A percentile compares a stretch with the other conserved stretches of the same genome.
These are phyloP conservation scores for Drosophila mimetica DNA, from an alignment of 2,888 invertebrate species.

Conservation along the genomic window DNA sequence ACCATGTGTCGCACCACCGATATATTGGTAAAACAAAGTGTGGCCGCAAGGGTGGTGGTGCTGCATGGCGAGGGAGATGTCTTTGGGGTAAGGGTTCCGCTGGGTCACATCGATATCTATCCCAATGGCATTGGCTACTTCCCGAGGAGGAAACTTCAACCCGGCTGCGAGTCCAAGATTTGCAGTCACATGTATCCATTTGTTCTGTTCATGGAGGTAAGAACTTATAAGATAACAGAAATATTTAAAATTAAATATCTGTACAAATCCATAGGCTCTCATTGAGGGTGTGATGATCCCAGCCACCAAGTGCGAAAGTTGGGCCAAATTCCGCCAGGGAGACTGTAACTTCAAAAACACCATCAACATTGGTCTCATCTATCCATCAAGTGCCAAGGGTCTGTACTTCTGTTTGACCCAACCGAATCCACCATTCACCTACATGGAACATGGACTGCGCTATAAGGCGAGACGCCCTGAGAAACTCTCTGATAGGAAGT, in stretches of 20 bases:
- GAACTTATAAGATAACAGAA: rapidly evolving
- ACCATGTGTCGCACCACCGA: slow-evolving; percentile 77
- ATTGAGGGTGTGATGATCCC: slow-evolving; percentile 78
- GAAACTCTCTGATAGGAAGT: neutral
- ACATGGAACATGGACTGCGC: slow-evolving; percentile 74
- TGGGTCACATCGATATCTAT: slow-evolving; percentile 81
- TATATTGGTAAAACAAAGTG: slow-evolving; percentile 62
- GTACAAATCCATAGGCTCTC: slow-evolving; percentile 48
- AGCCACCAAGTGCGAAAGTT: slow-evolving; percentile 79
- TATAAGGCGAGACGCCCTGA: slow-evolving; percentile 50
- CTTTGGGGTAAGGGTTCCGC: slow-evolving; percentile 71
- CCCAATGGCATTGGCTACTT: slow-evolving; percentile 81
- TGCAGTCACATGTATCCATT: slow-evolving; percentile 82
- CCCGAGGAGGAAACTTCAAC: slow-evolving; percentile 76
- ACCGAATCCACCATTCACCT: slow-evolving; percentile 77
- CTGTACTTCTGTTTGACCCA: slow-evolving; percentile 80
- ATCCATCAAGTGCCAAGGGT: slow-evolving; percentile 71
- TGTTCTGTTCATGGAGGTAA: slow-evolving; percentile 77
- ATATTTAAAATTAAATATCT: neutral
- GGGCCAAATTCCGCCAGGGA: slow-evolving; percentile 73
- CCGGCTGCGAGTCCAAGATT: slow-evolving; percentile 76
- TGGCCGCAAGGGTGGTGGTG: slow-evolving; percentile 75
- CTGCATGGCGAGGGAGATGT: slow-evolving; percentile 81
- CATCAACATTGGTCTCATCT: slow-evolving; percentile 71
- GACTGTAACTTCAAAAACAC: slow-evolving; percentile 71